A percentile compares a stretch with the other conserved stretches of the same genome.
Evolutionary conservation across 2,888 invertebrate species (phyloP).

Genomic region (Xylota sylvarum): DNA sequence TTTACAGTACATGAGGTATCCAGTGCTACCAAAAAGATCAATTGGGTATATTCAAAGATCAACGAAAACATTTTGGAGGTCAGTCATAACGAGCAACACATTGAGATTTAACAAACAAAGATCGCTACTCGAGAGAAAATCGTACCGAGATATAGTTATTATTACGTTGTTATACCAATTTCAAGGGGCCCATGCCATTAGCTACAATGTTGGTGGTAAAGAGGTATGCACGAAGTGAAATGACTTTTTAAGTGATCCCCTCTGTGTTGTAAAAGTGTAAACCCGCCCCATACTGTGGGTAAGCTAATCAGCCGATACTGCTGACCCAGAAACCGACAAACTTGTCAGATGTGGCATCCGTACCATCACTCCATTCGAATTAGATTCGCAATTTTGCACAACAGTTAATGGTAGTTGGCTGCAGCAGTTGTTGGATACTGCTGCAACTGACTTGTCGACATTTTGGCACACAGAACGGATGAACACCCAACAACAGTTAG

Average conservation of each 20-base stretch:
- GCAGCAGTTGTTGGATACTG: constrained; percentile 21
- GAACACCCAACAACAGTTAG: constrained; percentile 59
- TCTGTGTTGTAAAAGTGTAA: constrained; percentile 17
- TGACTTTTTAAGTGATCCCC: constrained; percentile 26
- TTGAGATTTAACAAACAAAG: constrained; percentile 4
- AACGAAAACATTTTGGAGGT: constrained; percentile 34
- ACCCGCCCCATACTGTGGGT: neutral
- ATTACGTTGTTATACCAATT: constrained; percentile 1
- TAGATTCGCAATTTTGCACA: constrained; percentile 49
- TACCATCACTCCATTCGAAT: constrained; percentile 48
- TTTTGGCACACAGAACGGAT: constrained; percentile 57
- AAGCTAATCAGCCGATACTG: constrained; percentile 48
- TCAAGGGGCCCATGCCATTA: constrained; percentile 16
- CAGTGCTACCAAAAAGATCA: constrained; percentile 5
- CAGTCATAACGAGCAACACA: constrained; percentile 20
- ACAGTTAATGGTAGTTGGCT: constrained; percentile 30
- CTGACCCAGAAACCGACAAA: constrained; percentile 70
- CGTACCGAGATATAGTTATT: constrained; percentile 1
- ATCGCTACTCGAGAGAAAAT: neutral
- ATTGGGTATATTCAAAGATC: constrained; percentile 13
- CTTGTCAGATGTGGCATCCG: constrained; percentile 46
- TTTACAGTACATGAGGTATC: constrained; percentile 1
- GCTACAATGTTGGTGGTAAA: neutral
- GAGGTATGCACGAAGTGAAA: constrained; percentile 18
- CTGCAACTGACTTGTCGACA: constrained; percentile 45